phyloP scores from a whole-genome alignment of 2,888 invertebrate genomes.

The Cenopis cana region DNA sequence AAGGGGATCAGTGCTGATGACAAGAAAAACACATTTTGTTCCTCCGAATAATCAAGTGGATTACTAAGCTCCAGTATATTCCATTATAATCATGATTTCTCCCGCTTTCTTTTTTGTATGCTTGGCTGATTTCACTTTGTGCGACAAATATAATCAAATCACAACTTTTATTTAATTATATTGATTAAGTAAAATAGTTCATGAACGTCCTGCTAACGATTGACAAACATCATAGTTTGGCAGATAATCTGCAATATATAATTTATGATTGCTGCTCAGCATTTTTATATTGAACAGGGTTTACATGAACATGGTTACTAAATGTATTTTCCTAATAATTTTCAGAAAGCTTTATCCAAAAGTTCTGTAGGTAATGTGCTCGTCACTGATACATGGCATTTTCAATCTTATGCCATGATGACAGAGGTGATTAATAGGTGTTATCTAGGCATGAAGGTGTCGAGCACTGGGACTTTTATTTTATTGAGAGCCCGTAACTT shows the following conservation, averaged over 20 bases:
- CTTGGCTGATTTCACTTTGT: background rate
- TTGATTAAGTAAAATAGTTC: background rate
- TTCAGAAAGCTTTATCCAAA: too few relatives aligned
- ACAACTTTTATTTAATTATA: background rate
- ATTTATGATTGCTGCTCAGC: too few relatives aligned
- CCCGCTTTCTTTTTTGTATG: background rate
- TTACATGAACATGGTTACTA: too few relatives aligned
- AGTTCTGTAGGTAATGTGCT: too few relatives aligned
- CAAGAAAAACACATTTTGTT: background rate
- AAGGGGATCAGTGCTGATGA: constrained; percentile 1
- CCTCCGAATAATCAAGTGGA: background rate
- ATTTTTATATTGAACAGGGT: too few relatives aligned
- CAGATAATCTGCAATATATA: background rate
- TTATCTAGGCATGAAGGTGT: too few relatives aligned
- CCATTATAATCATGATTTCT: constrained; percentile 4
- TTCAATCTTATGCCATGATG: too few relatives aligned
- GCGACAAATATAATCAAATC: background rate
- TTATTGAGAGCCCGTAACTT: too few relatives aligned
- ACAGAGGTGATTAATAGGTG: too few relatives aligned
- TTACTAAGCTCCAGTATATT: background rate
- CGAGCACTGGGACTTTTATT: too few relatives aligned
- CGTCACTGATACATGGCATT: too few relatives aligned
- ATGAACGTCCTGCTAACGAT: background rate
- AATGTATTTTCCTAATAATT: too few relatives aligned
- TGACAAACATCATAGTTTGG: background rate